These are phyloP conservation scores for Scolopax bukidnonensis DNA, from an alignment of 2,797 vertebrate genomes.

Conservation along the genomic window DNA sequence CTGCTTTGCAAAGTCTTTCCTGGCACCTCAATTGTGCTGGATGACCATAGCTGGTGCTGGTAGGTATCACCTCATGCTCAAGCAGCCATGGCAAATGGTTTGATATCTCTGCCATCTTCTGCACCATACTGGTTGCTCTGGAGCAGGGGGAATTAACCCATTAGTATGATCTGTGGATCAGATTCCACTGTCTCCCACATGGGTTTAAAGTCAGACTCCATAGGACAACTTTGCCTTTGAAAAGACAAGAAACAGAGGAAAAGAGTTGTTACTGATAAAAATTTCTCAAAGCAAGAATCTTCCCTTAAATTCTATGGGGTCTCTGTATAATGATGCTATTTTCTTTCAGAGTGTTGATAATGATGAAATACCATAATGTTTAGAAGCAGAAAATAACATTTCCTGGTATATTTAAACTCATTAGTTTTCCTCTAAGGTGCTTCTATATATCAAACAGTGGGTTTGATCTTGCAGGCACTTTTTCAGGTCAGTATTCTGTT, in stretches of 20 bases:
- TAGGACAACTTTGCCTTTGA: neutral
- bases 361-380: neutral
- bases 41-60: neutral
- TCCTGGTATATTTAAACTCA: neutral
- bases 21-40: fast-evolving
- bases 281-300: neutral
- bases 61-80: neutral
- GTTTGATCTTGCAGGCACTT: neutral
- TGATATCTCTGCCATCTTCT: neutral
- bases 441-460: neutral
- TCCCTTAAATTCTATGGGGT: neutral
- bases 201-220: neutral
- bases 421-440: neutral
- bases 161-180: neutral
- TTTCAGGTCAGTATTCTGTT: neutral
- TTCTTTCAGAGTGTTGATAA: neutral
- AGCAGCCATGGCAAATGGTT: neutral
- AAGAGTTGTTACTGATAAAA: neutral
- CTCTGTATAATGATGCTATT: neutral
- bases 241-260: neutral
- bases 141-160: neutral
- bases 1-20: neutral
- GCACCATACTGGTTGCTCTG: neutral
- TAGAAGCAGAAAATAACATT: neutral
- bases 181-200: neutral